Conservation (phyloP, 2,797 vertebrate genomes). For the Ceryle rudis region DNA sequence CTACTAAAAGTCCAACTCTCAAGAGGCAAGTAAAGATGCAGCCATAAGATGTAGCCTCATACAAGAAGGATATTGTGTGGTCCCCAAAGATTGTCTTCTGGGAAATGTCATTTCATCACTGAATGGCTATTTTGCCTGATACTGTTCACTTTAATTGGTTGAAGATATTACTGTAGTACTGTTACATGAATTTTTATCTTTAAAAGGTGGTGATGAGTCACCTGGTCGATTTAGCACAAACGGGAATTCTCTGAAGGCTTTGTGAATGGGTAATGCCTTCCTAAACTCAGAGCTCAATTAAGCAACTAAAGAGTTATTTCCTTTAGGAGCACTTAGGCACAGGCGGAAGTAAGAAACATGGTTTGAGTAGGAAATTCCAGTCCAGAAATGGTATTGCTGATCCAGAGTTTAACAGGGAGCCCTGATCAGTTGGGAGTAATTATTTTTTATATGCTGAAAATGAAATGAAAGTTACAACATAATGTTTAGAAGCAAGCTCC, state of each 20-base stretch:
- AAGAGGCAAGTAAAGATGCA: neutral
- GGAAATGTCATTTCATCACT: neutral
- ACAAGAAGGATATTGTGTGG: neutral
- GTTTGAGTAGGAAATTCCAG: neutral
- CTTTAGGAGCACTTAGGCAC: constrained; percentile 9
- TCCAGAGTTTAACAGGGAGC: neutral
- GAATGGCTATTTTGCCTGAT: neutral
- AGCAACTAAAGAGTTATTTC: constrained; percentile 13
- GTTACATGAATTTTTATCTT: constrained; percentile 18
- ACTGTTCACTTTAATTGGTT: neutral
- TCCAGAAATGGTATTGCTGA: neutral
- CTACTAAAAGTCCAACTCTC: neutral
- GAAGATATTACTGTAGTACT: neutral
- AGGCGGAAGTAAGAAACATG: neutral
- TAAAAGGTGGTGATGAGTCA: constrained; percentile 43
- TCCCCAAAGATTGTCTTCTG: neutral
- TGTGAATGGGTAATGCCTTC: constrained; percentile 25
- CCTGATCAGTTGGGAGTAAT: neutral
- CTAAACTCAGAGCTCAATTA: constrained; percentile 41
- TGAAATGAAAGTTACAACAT: neutral
- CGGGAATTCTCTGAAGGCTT: constrained; percentile 7
- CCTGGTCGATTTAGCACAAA: constrained; percentile 12
- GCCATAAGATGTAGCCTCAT: neutral
- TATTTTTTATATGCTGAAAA: neutral
- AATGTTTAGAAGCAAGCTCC: neutral